Conservation (phyloP, 2,888 invertebrate genomes). For the Mimas tiliae region DNA sequence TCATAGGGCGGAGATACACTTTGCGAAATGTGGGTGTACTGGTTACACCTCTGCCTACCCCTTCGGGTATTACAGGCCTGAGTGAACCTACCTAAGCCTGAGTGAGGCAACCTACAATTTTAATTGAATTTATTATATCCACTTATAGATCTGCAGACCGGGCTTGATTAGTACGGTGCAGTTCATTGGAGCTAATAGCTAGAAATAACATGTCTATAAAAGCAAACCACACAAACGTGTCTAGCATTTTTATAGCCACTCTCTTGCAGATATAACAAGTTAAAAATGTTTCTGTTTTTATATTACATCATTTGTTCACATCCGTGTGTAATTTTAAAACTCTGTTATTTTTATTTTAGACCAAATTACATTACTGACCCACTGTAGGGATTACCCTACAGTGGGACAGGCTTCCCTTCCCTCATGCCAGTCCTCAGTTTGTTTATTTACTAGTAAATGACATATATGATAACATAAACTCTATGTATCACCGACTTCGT, state of each 20-base stretch:
- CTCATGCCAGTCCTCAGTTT: no score
- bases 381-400: no score
- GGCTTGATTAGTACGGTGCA: conserved; percentile 44
- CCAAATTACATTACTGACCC: no score
- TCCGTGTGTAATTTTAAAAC: conserved; percentile 33
- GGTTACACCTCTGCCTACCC: no score
- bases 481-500: no score
- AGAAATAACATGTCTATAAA: conserved; percentile 47
- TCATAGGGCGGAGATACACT: no score
- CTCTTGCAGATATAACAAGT: conserved; percentile 32
- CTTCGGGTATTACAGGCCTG: no score
- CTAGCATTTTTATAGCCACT: conserved; percentile 42
- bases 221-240: conserved; percentile 45
- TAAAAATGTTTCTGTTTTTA: conserved; percentile 24
- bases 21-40: no score
- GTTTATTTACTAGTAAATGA: no score
- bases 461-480: no score
- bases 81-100: no score
- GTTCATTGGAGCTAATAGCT: conserved; percentile 45
- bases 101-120: conserved; percentile 3
- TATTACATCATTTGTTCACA: conserved; percentile 30
- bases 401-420: no score
- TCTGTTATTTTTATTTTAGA: background rate
- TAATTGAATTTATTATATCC: conserved; percentile 8
- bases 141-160: conserved; percentile 19